Conservation (phyloP, 2,113 vertebrate genomes). For the Lophius piscatorius region DNA sequence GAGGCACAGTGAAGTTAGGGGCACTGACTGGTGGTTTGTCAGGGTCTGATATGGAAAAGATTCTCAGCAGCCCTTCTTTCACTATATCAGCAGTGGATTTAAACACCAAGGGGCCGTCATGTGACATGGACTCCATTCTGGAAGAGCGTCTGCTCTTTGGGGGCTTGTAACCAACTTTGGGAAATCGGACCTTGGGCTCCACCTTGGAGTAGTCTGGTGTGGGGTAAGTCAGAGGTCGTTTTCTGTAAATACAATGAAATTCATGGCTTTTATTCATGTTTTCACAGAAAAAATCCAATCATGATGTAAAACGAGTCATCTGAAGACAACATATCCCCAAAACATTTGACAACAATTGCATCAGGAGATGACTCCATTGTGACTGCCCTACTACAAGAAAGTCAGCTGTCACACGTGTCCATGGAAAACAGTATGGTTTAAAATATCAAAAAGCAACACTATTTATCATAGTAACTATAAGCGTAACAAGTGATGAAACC, state of each 20-base stretch:
- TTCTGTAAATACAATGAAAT: slow-evolving; percentile 57
- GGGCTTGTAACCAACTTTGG: slow-evolving; percentile 83
- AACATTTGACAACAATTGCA: too few relatives aligned
- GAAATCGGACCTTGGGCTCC: slow-evolving; percentile 84
- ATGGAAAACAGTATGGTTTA: background rate
- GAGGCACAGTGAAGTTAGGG: slow-evolving; percentile 69
- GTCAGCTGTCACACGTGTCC: too few relatives aligned
- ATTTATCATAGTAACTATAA: too few relatives aligned
- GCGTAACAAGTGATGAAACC: too few relatives aligned
- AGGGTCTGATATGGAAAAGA: background rate
- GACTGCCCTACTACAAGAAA: too few relatives aligned
- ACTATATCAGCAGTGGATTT: slow-evolving; percentile 91
- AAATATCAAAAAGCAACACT: too few relatives aligned
- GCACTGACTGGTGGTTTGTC: background rate
- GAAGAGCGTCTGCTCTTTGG: slow-evolving; percentile 76
- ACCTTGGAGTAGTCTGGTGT: slow-evolving; percentile 93
- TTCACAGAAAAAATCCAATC: background rate
- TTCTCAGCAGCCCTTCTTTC: slow-evolving; percentile 85
- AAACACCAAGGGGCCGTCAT: slow-evolving; percentile 71
- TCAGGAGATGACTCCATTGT: too few relatives aligned
- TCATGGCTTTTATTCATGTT: background rate
- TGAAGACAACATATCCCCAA: too few relatives aligned
- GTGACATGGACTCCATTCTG: background rate
- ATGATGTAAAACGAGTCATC: background rate
- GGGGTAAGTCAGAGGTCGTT: slow-evolving; percentile 79